Percentiles rank a stretch among this genome's conserved stretches.
phyloP scores from a whole-genome alignment of 2,113 vertebrate genomes.

The Synchiropus splendidus region DNA sequence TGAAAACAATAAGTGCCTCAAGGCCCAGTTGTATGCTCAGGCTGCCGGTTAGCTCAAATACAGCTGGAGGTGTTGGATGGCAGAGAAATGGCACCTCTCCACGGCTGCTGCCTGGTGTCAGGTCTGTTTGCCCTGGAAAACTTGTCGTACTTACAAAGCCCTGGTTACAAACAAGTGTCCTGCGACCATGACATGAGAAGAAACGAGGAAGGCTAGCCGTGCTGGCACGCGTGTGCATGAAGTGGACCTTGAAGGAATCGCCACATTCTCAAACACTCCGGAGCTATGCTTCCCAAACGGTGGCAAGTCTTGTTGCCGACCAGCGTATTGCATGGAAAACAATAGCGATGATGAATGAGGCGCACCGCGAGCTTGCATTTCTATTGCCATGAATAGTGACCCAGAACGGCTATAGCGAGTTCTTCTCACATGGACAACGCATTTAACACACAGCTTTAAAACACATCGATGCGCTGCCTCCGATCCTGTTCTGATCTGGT shows the following conservation, averaged over 20 bases:
- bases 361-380: conserved; percentile 3
- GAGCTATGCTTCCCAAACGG: not conserved
- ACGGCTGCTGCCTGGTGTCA: conserved; percentile 15
- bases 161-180: conserved; percentile 2
- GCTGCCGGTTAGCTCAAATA: conserved; percentile 24
- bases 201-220: too few species aligned
- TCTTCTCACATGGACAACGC: too few species aligned
- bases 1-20: conserved; percentile 44
- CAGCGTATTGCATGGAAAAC: conserved; percentile 9
- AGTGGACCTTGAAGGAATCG: too few species aligned
- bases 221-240: too few species aligned
- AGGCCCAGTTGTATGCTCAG: conserved; percentile 41
- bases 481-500: not conserved
- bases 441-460: too few species aligned
- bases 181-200: too few species aligned
- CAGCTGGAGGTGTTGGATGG: conserved; percentile 11
- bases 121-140: conserved; percentile 7
- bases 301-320: not conserved
- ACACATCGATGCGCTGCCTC: not conserved
- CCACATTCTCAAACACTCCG: conserved; percentile 5
- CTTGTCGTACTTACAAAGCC: conserved; percentile 9
- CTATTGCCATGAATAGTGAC: not conserved
- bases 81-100: conserved; percentile 12
- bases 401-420: not conserved
- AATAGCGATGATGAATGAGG: conserved; percentile 23